Evolutionary conservation across 2,888 invertebrate species (phyloP).

Genomic region (Coelinius sp.): DNA sequence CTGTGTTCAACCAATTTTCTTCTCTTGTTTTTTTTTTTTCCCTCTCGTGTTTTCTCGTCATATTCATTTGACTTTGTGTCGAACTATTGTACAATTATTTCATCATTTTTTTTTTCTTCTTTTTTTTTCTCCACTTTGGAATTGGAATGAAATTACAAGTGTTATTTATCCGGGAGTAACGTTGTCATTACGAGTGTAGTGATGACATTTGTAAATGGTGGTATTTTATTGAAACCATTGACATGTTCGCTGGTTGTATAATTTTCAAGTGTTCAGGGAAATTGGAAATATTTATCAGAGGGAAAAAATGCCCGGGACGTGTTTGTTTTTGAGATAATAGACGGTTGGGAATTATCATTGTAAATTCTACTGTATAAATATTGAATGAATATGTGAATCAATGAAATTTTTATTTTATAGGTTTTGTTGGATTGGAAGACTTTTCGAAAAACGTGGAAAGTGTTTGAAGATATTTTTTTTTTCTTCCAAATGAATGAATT

Average conservation of each 20-base stretch:
- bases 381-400: neutral
- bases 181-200: neutral
- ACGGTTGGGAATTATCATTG: neutral
- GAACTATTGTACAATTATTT: constrained; percentile 8
- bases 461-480: too few relatives aligned
- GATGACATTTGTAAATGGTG: neutral
- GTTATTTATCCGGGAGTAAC: neutral
- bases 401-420: neutral
- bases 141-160: neutral
- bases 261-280: too few relatives aligned
- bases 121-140: neutral
- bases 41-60: neutral
- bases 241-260: neutral
- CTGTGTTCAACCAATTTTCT: neutral
- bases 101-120: neutral
- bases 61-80: neutral
- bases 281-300: neutral
- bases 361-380: neutral
- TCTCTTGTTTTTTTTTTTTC: neutral
- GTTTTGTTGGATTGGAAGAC: neutral
- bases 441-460: neutral
- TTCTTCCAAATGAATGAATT: too few relatives aligned
- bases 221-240: neutral
- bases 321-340: neutral
- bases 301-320: neutral